Evolutionary conservation across 2,113 vertebrate species (phyloP).

Genomic region (Strigops habroptila): DNA sequence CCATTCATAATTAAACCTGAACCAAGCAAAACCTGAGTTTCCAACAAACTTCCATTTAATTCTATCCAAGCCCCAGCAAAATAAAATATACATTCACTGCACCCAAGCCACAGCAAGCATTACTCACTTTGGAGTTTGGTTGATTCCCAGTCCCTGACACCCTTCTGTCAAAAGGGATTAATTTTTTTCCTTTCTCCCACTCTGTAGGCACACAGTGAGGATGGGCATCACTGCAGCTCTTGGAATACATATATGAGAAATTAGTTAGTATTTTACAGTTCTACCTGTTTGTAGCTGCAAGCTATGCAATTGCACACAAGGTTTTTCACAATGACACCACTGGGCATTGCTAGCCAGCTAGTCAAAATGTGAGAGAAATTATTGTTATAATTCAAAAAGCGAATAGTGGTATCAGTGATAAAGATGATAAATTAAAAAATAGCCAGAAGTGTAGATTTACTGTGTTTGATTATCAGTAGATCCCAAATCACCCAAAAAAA

Average conservation of each 20-base stretch:
- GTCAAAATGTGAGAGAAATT: not conserved
- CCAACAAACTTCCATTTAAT: not conserved
- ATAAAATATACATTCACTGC: not conserved
- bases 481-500: not conserved
- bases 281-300: not conserved
- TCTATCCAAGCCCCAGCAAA: not conserved
- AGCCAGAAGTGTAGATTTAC: not conserved
- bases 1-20: constrained; percentile 35
- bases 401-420: not conserved
- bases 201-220: not conserved
- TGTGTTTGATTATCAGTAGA: not conserved
- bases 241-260: not conserved
- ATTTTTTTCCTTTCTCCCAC: not conserved
- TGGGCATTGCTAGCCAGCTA: not conserved
- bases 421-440: not conserved
- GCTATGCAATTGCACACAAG: not conserved
- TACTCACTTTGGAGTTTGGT: not conserved
- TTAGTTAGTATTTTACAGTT: not conserved
- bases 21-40: not conserved
- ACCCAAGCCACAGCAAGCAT: not conserved
- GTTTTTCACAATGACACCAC: not conserved
- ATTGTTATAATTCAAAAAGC: not conserved
- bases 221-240: not conserved
- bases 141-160: not conserved
- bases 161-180: not conserved